Conservation (phyloP, 2,113 vertebrate genomes). For the Philantomba maxwellii region DNA sequence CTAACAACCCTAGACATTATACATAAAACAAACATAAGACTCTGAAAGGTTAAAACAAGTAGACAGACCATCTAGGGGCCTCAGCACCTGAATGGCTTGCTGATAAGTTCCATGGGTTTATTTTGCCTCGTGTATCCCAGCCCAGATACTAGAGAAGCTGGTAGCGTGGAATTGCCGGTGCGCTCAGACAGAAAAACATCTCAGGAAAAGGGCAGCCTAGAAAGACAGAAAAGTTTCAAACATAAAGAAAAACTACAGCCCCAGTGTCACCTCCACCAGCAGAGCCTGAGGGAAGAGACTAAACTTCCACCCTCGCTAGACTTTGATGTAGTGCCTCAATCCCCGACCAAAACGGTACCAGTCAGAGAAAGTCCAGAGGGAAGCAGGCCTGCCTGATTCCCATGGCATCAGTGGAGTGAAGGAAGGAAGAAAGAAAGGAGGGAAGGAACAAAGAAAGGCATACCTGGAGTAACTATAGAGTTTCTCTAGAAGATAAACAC, state of each 20-base stretch:
- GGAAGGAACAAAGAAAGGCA: not conserved
- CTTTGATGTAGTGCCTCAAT: not conserved
- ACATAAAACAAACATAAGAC: not conserved
- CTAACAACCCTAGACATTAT: not conserved
- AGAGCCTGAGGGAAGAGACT: not conserved
- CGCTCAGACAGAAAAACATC: not conserved
- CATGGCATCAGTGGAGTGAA: too few species aligned
- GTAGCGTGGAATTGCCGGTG: not conserved
- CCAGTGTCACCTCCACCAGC: not conserved
- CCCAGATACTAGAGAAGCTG: not conserved
- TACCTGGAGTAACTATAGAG: not conserved
- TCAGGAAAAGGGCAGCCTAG: not conserved
- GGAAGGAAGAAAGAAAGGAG: not conserved
- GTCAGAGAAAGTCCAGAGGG: not conserved
- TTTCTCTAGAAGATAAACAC: not conserved
- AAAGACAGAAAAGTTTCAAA: not conserved
- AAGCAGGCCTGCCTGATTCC: not conserved
- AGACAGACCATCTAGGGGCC: not conserved
- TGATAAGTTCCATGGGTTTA: not conserved
- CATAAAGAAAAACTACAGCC: not conserved
- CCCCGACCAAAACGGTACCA: fast-evolving
- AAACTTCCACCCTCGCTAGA: not conserved
- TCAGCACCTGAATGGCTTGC: not conserved
- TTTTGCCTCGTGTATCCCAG: not conserved
- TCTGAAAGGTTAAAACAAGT: not conserved